Conservation (phyloP, 1,140 invertebrate species). For the Venturia canescens region DNA sequence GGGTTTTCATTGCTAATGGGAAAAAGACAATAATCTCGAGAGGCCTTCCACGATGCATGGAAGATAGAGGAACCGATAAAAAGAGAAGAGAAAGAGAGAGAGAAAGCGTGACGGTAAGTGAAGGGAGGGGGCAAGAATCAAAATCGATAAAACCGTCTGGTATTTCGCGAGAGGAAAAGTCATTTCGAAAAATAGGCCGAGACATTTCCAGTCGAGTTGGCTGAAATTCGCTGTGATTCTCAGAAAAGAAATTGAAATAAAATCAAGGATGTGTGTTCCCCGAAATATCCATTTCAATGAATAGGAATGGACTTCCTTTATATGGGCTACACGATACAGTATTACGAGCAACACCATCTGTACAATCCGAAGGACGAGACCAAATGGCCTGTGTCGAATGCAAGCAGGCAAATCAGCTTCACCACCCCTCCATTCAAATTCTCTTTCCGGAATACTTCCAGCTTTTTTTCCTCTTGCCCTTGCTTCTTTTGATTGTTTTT, state of each 20-base stretch:
- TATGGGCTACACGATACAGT: conserved; percentile 7
- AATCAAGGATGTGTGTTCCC: conserved; percentile 39
- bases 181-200: conserved; percentile 44
- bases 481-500: conserved; percentile 2
- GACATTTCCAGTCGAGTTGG: background rate
- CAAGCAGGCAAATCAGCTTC: conserved; percentile 11
- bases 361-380: conserved; percentile 20
- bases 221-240: conserved; percentile 12
- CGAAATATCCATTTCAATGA: conserved; percentile 47
- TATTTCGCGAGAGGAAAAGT: conserved; percentile 21
- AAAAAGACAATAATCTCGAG: conserved; percentile 41
- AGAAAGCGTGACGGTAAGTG: background rate
- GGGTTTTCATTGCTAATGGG: conserved; percentile 17
- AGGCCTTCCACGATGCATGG: background rate
- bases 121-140: conserved; percentile 8
- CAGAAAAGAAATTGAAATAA: conserved; percentile 48
- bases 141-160: conserved; percentile 34
- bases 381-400: conserved; percentile 41
- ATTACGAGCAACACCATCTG: conserved; percentile 16
- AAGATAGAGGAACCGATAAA: background rate
- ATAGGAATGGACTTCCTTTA: conserved; percentile 44
- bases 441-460: background rate
- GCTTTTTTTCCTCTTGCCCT: conserved; percentile 14
- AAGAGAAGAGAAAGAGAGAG: background rate
- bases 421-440: background rate